These are phyloP conservation scores for Drosophila melanosoma DNA, from an alignment of 2,888 invertebrate species.

Conservation along the genomic window DNA sequence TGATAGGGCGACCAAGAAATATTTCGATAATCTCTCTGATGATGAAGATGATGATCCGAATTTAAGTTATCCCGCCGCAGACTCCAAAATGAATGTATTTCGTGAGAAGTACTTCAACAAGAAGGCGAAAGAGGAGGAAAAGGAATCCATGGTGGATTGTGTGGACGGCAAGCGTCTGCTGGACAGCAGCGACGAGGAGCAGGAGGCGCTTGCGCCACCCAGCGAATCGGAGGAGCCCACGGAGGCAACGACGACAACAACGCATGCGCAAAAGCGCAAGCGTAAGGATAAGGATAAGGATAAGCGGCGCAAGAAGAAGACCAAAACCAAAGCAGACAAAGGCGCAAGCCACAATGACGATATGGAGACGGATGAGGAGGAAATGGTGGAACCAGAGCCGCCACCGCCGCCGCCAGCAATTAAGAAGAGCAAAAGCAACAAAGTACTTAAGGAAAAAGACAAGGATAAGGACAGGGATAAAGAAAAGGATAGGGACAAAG, in stretches of 20 bases:
- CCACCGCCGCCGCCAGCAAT: constrained; percentile 29
- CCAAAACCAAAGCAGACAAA: constrained; percentile 68
- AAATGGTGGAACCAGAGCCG: constrained; percentile 53
- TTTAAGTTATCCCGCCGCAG: constrained; percentile 87
- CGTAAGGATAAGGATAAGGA: constrained; percentile 83
- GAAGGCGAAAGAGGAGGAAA: constrained; percentile 77
- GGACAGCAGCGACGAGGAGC: constrained; percentile 52
- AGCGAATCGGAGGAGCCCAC: constrained; percentile 40
- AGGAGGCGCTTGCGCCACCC: not conserved
- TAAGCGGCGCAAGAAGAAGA: constrained; percentile 83
- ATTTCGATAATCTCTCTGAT: constrained; percentile 92
- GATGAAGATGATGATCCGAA: constrained; percentile 93
- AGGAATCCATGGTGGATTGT: constrained; percentile 33
- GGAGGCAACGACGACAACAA: constrained; percentile 8
- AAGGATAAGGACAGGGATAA: constrained; percentile 40
- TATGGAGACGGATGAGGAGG: constrained; percentile 71
- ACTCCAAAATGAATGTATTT: constrained; percentile 85
- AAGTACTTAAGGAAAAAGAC: constrained; percentile 59
- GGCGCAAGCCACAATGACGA: constrained; percentile 47
- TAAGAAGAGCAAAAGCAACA: constrained; percentile 61
- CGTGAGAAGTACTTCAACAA: constrained; percentile 85
- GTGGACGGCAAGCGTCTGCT: constrained; percentile 36
- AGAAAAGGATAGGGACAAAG: constrained; percentile 46
- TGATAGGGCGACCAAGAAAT: constrained; percentile 92
- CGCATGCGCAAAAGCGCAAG: constrained; percentile 79